Conservation (phyloP, 2,113 vertebrate genomes). For the Chascanopsetta lugubris region DNA sequence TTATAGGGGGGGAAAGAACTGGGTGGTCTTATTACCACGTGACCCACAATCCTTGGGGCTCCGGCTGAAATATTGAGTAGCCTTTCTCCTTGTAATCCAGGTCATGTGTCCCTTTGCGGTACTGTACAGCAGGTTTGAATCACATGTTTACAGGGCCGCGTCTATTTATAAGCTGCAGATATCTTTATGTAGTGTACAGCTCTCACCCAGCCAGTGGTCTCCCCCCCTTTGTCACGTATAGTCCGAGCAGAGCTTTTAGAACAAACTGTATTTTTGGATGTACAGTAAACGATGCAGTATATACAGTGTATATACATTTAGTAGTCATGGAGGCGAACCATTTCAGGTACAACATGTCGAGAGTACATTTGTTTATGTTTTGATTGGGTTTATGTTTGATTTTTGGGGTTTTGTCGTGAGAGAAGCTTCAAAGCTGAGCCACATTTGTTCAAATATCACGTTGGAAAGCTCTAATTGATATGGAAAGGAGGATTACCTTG, state of each 20-base stretch:
- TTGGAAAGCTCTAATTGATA: not conserved
- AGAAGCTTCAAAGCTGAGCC: not conserved
- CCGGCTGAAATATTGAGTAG: slow-evolving; percentile 57
- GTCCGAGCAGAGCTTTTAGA: slow-evolving; percentile 14
- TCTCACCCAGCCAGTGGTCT: slow-evolving; percentile 23
- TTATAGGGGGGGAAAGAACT: not conserved
- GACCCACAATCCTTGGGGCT: slow-evolving; percentile 20
- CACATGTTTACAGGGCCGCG: slow-evolving; percentile 37
- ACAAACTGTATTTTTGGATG: slow-evolving; percentile 35
- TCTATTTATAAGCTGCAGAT: slow-evolving; percentile 32
- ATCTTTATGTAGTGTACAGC: slow-evolving; percentile 46
- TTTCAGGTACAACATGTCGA: slow-evolving; percentile 1
- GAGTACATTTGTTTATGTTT: slow-evolving; percentile 10
- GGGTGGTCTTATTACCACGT: not conserved
- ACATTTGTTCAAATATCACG: not conserved
- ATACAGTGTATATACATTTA: not conserved
- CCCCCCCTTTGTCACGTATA: slow-evolving; percentile 25
- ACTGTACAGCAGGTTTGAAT: slow-evolving; percentile 16
- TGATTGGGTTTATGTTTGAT: too few relatives aligned
- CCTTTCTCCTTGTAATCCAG: slow-evolving; percentile 48
- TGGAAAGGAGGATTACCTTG: not conserved
- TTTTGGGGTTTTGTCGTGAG: slow-evolving; percentile 5
- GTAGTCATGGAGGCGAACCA: not conserved
- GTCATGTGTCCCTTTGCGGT: slow-evolving; percentile 30
- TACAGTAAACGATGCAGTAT: slow-evolving; percentile 23